These are phyloP conservation scores for Atractosteus spatula DNA, from an alignment of 2,113 vertebrate genomes.

Conservation along the genomic window DNA sequence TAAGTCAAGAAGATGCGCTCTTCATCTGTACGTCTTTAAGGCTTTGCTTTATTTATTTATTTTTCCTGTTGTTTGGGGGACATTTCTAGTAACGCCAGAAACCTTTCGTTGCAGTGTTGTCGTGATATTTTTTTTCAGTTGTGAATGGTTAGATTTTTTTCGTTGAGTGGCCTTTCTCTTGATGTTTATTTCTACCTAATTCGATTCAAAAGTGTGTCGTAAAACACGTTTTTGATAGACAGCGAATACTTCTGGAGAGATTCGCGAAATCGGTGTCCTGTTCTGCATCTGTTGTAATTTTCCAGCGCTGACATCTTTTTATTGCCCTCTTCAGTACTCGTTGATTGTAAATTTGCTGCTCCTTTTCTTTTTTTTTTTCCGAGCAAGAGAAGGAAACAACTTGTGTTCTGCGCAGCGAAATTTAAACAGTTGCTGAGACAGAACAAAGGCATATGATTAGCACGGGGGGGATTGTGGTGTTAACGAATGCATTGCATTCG, in stretches of 20 bases:
- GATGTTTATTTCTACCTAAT: no score
- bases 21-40: slow-evolving; percentile 21
- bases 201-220: no score
- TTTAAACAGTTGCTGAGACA: background rate
- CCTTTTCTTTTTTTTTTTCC: background rate
- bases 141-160: background rate
- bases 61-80: slow-evolving; percentile 28
- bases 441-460: background rate
- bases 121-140: slow-evolving; percentile 21
- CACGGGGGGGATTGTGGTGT: background rate
- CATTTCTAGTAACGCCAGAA: background rate
- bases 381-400: background rate
- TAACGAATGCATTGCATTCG: slow-evolving; percentile 35
- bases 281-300: no score
- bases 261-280: no score
- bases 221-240: no score
- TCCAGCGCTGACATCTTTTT: background rate
- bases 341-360: background rate
- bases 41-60: slow-evolving; percentile 13
- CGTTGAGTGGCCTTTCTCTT: no score
- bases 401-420: background rate
- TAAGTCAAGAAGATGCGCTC: slow-evolving; percentile 31
- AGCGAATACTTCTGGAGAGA: no score
- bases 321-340: background rate
- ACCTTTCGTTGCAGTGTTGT: slow-evolving; percentile 29